phyloP scores from a whole-genome alignment of 1,140 invertebrate species.

The Eupeodes corollae region DNA sequence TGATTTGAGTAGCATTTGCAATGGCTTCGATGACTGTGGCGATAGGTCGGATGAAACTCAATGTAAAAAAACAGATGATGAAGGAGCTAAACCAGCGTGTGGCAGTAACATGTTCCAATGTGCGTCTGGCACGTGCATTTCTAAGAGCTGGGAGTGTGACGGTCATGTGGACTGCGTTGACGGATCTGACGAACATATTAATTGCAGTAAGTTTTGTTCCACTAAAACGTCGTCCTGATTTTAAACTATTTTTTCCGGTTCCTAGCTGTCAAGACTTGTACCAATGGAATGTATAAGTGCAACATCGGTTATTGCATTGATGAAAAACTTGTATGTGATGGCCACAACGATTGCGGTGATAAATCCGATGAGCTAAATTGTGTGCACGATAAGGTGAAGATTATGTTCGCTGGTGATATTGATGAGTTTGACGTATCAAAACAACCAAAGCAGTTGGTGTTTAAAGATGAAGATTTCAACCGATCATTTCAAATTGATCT shows the following conservation, averaged over 20 bases:
- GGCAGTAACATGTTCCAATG: slow-evolving; percentile 39
- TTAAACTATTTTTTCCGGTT: not conserved
- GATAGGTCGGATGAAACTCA: slow-evolving; percentile 55
- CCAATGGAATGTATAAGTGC: slow-evolving; percentile 36
- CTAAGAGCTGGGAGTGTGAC: slow-evolving; percentile 62
- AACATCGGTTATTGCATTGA: slow-evolving; percentile 41
- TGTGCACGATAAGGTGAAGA: slow-evolving; percentile 6
- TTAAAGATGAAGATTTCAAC: slow-evolving; percentile 51
- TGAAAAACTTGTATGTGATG: slow-evolving; percentile 38
- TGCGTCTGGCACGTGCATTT: slow-evolving; percentile 54
- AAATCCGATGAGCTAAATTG: slow-evolving; percentile 42
- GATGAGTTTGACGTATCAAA: slow-evolving; percentile 5
- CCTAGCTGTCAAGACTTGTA: slow-evolving; percentile 18
- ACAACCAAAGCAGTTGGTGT: slow-evolving; percentile 34
- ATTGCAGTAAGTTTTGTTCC: slow-evolving; percentile 42
- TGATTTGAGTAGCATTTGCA: slow-evolving; percentile 47
- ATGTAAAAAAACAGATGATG: slow-evolving; percentile 47
- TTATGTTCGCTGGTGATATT: slow-evolving; percentile 10
- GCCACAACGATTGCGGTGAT: slow-evolving; percentile 43
- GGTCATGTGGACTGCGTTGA: slow-evolving; percentile 55
- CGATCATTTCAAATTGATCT: slow-evolving; percentile 28
- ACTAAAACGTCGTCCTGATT: not conserved
- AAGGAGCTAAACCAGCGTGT: slow-evolving; percentile 19
- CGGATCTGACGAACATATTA: slow-evolving; percentile 53
- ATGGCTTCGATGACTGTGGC: slow-evolving; percentile 49